Conservation (phyloP, 1,140 invertebrate species). For the Trachelipus rathkii region DNA sequence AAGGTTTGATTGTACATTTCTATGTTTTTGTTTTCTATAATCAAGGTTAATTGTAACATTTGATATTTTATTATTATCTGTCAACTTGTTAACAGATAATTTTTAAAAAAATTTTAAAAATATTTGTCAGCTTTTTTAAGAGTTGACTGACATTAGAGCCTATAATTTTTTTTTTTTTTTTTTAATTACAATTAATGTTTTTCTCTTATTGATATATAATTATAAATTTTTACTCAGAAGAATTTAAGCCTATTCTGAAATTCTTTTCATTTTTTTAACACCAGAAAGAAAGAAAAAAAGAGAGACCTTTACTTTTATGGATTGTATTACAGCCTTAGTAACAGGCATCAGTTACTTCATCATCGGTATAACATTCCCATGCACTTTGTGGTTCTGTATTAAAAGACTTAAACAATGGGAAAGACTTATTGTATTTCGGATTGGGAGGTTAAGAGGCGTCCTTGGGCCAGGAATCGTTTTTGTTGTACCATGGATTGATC, state of each 20-base stretch:
- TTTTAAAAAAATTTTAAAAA: not conserved
- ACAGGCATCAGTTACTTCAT: constrained; percentile 40
- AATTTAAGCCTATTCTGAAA: not conserved
- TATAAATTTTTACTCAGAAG: too few species aligned
- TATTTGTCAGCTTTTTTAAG: too few species aligned
- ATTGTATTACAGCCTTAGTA: constrained; percentile 33
- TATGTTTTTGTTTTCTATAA: not conserved
- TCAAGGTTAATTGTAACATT: not conserved
- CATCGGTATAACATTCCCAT: constrained; percentile 43
- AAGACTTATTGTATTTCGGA: constrained; percentile 36
- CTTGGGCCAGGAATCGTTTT: constrained; percentile 35
- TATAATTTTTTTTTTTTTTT: too few species aligned
- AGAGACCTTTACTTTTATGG: constrained; percentile 14
- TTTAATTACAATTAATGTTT: too few species aligned
- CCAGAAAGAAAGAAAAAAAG: not conserved
- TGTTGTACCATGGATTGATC: constrained; percentile 38
- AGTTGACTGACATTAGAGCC: too few species aligned
- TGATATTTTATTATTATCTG: not conserved
- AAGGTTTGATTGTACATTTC: constrained; percentile 5
- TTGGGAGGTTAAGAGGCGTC: constrained; percentile 26
- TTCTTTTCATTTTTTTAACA: not conserved
- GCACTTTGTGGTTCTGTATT: constrained; percentile 46
- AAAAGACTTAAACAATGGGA: constrained; percentile 45
- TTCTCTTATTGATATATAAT: too few species aligned
- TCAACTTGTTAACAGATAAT: not conserved